Conservation (phyloP, 2,113 vertebrate species). For the Brachirus orientalis region DNA sequence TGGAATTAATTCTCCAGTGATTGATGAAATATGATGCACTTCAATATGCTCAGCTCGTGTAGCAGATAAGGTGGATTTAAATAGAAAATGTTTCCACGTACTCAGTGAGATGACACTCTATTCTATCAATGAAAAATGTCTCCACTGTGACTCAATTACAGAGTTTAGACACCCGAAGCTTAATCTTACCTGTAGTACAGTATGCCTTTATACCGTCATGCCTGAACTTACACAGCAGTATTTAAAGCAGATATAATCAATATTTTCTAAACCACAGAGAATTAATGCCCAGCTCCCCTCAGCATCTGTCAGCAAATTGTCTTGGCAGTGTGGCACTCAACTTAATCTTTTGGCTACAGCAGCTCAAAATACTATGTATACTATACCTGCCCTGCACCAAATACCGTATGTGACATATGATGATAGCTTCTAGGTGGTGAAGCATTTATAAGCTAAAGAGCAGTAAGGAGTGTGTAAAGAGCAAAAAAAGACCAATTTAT, state of each 20-base stretch:
- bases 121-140: conserved; percentile 16
- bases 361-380: too few relatives aligned
- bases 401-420: not conserved
- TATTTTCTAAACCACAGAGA: not conserved
- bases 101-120: conserved; percentile 27
- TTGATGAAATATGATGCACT: conserved; percentile 54
- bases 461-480: too few relatives aligned
- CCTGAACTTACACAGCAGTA: not conserved
- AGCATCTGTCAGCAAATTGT: not conserved
- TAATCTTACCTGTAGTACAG: not conserved
- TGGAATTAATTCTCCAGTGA: conserved; percentile 61
- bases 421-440: not conserved
- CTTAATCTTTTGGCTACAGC: too few relatives aligned
- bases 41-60: conserved; percentile 37
- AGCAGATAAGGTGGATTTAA: conserved; percentile 49
- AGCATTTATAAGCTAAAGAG: not conserved
- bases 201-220: not conserved
- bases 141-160: not conserved
- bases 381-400: not conserved
- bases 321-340: not conserved
- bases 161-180: not conserved
- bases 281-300: too few relatives aligned
- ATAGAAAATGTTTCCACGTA: conserved; percentile 38
- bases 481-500: not conserved
- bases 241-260: conserved; percentile 6